Percentiles rank a stretch among this genome's conserved stretches.
phyloP scores from a whole-genome alignment of 2,113 vertebrate genomes.

The Rhegmatorhina hoffmannsi region DNA sequence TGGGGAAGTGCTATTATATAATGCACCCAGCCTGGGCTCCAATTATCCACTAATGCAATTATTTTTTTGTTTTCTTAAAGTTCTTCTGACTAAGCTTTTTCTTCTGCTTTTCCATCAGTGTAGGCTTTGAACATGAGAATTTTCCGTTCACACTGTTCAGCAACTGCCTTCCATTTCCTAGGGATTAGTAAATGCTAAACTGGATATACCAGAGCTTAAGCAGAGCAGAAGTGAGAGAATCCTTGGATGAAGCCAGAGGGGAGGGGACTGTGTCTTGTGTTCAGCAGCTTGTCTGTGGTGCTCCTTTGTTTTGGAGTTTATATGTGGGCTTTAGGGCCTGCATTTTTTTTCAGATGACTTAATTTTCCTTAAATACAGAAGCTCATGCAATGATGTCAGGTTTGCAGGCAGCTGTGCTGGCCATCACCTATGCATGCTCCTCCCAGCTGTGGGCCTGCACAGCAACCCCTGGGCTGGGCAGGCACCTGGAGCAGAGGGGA shows the following conservation, averaged over 20 bases:
- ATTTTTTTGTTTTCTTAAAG: not conserved
- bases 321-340: not conserved
- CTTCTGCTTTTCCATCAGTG: not conserved
- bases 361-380: not conserved
- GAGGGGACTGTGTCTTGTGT: not conserved
- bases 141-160: not conserved
- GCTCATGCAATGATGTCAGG: not conserved
- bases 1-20: not conserved
- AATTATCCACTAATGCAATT: not conserved
- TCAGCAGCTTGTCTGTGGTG: not conserved
- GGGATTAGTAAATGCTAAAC: not conserved
- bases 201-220: conserved; percentile 2
- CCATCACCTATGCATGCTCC: not conserved
- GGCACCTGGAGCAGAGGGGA: too few species aligned
- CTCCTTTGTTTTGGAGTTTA: not conserved
- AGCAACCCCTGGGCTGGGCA: not conserved
- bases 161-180: not conserved
- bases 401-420: not conserved
- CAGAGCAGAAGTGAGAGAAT: not conserved
- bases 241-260: not conserved
- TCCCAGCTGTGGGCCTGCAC: not conserved
- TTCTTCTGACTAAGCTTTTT: not conserved
- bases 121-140: not conserved
- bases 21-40: not conserved
- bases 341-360: not conserved